A percentile compares a stretch with the other conserved stretches of the same genome.
phyloP scores from a whole-genome alignment of 2,888 invertebrate species.

The Drosophila kanekoi region DNA sequence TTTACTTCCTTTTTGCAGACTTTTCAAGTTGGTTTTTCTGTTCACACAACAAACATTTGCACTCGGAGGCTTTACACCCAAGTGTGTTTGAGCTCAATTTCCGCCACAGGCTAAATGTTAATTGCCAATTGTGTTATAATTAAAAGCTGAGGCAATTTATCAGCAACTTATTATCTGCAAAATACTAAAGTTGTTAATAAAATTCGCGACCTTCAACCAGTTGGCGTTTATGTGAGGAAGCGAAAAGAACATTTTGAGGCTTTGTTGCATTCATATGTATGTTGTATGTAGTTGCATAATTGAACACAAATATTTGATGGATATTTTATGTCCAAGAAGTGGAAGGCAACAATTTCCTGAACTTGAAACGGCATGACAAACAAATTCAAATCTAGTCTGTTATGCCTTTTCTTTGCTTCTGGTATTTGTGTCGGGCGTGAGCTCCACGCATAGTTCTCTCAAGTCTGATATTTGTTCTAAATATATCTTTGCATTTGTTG shows the following conservation, averaged over 20 bases:
- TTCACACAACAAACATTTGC: conserved; percentile 33
- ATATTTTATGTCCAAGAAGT: neutral
- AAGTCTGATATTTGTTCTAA: neutral
- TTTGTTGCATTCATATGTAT: conserved; percentile 13
- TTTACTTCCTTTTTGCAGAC: conserved; percentile 32
- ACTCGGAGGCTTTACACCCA: conserved; percentile 21
- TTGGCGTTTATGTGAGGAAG: conserved; percentile 29
- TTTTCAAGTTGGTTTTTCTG: neutral
- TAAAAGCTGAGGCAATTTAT: conserved; percentile 60
- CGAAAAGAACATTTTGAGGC: conserved; percentile 18
- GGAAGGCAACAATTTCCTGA: conserved; percentile 18
- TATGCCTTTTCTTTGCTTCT: neutral
- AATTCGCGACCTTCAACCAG: conserved; percentile 23
- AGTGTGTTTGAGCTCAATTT: conserved; percentile 46
- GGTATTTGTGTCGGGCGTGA: neutral
- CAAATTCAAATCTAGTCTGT: neutral
- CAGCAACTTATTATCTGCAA: conserved; percentile 39
- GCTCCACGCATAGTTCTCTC: too few relatives aligned
- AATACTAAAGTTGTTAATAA: conserved; percentile 21
- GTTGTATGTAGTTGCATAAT: conserved; percentile 15
- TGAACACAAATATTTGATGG: conserved; percentile 2
- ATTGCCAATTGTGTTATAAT: conserved; percentile 72
- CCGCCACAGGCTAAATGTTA: conserved; percentile 69
- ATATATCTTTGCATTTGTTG: conserved; percentile 14
- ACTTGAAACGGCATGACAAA: too few relatives aligned